Conservation (phyloP, 53 echinoderm and acorn worm species). For the Paelopatides confundens region DNA sequence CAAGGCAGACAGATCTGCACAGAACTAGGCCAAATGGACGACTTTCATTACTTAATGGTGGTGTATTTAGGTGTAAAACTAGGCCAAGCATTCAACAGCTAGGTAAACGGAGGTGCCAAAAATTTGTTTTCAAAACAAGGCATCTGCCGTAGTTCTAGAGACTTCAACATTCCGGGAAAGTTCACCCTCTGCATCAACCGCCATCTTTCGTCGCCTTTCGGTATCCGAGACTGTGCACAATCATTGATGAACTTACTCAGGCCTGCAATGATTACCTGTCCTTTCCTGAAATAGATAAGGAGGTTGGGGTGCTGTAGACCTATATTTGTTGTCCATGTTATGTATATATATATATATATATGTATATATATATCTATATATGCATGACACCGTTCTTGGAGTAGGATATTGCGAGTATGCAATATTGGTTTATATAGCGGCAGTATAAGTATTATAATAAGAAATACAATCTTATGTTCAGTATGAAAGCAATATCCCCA, state of each 20-base stretch:
- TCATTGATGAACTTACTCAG: neutral
- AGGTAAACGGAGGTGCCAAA: conserved; percentile 49
- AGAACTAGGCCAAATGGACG: conserved; percentile 43
- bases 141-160: conserved; percentile 49
- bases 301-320: too few species aligned
- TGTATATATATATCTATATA: too few species aligned
- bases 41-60: conserved; percentile 53
- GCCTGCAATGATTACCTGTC: neutral
- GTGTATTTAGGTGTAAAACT: conserved; percentile 48
- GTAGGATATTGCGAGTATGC: too few species aligned
- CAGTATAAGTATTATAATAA: too few species aligned
- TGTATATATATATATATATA: too few species aligned
- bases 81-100: conserved; percentile 51
- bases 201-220: conserved; percentile 29
- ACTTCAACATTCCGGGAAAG: conserved; percentile 39
- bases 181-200: conserved; percentile 25
- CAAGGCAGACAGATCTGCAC: neutral
- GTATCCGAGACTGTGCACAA: neutral
- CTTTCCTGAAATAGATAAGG: too few species aligned
- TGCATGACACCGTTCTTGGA: too few species aligned
- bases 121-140: conserved; percentile 54
- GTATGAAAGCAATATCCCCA: too few species aligned
- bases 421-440: too few species aligned
- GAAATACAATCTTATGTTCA: too few species aligned
- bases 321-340: too few species aligned